Evolutionary conservation across 2,113 vertebrate genomes (phyloP), one percentile per base, ranked within the genome.

Genomic region (Oreochromis spilurus): DNA sequence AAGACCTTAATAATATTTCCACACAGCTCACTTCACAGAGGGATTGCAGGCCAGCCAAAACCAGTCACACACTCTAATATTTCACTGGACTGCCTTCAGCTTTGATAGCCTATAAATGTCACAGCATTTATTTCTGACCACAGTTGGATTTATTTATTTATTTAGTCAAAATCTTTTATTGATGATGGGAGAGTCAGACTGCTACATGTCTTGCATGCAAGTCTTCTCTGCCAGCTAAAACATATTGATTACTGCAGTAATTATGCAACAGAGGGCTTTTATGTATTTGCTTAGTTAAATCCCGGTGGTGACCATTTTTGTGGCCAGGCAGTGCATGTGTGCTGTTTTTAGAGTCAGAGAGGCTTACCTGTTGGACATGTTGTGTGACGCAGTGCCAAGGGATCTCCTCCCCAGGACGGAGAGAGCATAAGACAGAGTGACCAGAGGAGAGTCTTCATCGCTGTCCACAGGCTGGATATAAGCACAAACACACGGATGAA

Each of bases 401-500:
- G 98, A 97, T 94, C 98, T 96, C 90, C 99, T 97, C 31, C 98
- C 99, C 92, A 99, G 94, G 81, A 99, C 97, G 5, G 98, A 99
- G 75, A 99, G 96, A 29, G 98, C 98, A 85, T 99, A 99, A 85
- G 96, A 98, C 90, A 99, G 96, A 0, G 99, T 99, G 85, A 99
- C 98, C 53, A 99, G 92, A 29, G 97, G 89, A 38, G 99, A 99
- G 94, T 99, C 99, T 92, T 99, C 98, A 48, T 99, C 98, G 1
- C 97, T 97, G 67, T 98, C 97, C 89, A 98, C 93, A 52, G 95
- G 96, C 98, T 99, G 92, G 4, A 84, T 57, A 87, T 26, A 86
- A 12, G 70, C 1, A 85, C 31, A 84, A n/a, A 82, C 14, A 83
- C 38, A 90, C 6, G 26, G 19, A 87, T 67, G 12, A 78, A 60